Evolutionary conservation across 2,888 invertebrate genomes (phyloP), one percentile per base, ranked within the genome.

Genomic region (Heliconius erato): DNA sequence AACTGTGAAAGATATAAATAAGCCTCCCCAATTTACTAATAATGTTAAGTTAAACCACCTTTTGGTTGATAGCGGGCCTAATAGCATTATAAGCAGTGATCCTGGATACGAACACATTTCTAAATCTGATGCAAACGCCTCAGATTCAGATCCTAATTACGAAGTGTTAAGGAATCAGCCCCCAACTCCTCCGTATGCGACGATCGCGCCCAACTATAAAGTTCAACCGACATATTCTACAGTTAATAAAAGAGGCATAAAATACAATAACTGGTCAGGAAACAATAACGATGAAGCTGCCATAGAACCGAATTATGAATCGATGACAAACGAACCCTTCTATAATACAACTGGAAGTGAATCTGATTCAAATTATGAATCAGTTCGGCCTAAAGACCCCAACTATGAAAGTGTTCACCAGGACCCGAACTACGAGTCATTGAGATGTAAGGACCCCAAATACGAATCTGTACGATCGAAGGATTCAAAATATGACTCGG

Each of bases 121-220:
- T 49, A 94, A 95, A 86, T 89, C 90, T 72, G 94, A 94, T 85
- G 94, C 94, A 87, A 93, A 94, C 85, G 96, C 96, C 9, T 96
- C 96, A 0, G 97, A 97, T 87, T 96, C 97, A 6, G 98, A 98
- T 93, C 98, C 98, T 0, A 98, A 98, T 90, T 98, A 98, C 90
- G 98, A 98, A 92, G 97, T 98, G 85, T 91, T 98, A 74, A 96
- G 97, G 84, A 96, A 96, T 35, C 96, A 97, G 86, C 96, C 94
- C 2, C 92, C 95, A 0, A 95, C 94, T 6, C 96, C 95, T 80
- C 96, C 94, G 11, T 96, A 96, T 85, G 96, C 96, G 0, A 95
- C 96, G 1, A 95, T 96, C 82, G 92, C 94, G 3, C 93, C 96
- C 0, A 92, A 92, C 84, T 96, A 93, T 86, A 94, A 93, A 90